Percentiles rank a stretch among this genome's conserved stretches.
phyloP scores from a whole-genome alignment of 2,113 vertebrate genomes.

The Halcyon senegalensis region DNA sequence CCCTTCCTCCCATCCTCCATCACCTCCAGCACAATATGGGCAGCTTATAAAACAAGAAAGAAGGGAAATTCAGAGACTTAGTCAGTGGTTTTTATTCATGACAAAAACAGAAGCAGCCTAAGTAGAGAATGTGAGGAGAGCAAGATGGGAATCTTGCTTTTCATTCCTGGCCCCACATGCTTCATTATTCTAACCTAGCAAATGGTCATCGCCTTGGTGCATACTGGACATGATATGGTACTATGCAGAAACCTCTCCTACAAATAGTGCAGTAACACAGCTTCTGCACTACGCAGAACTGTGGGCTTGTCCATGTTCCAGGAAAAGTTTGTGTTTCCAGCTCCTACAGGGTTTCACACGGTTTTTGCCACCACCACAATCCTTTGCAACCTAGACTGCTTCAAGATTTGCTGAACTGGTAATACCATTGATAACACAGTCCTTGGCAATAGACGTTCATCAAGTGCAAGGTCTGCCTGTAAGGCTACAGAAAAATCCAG shows the following conservation, averaged over 20 bases:
- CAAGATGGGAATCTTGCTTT: neutral
- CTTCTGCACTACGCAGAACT: neutral
- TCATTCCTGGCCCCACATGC: neutral
- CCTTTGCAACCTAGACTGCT: neutral
- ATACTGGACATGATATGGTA: fast-evolving
- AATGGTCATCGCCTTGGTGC: neutral
- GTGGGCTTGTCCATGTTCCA: neutral
- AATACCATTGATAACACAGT: neutral
- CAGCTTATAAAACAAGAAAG: neutral
- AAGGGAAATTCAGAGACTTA: neutral
- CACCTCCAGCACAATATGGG: neutral
- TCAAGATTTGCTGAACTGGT: neutral
- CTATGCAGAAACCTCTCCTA: neutral
- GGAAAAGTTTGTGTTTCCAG: neutral
- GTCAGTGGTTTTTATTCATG: neutral
- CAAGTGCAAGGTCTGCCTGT: neutral
- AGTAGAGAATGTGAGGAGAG: neutral
- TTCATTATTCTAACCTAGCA: neutral
- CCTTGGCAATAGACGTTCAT: neutral
- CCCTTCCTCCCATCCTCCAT: neutral
- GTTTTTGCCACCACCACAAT: neutral
- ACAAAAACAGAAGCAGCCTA: neutral
- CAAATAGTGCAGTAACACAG: neutral
- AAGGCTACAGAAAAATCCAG: neutral
- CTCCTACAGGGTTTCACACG: neutral